Percentiles rank a stretch among this genome's conserved stretches.
These are phyloP conservation scores for Acleris holmiana DNA, from an alignment of 2,888 invertebrate genomes.

Conservation along the genomic window DNA sequence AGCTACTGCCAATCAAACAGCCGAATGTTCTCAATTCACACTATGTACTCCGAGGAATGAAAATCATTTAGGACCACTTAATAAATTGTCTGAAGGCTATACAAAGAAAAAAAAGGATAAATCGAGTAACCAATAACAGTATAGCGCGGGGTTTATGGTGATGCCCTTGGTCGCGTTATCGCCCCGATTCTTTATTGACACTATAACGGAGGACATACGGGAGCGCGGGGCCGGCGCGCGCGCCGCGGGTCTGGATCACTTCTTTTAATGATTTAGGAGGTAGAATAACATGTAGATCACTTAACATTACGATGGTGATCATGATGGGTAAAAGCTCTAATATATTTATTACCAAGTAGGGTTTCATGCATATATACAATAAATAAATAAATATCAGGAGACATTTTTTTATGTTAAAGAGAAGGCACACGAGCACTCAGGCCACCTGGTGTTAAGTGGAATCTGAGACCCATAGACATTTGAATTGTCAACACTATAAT, in stretches of 20 bases:
- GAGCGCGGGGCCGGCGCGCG: constrained; percentile 31
- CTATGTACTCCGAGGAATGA: constrained; percentile 7
- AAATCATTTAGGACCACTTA: constrained; percentile 63
- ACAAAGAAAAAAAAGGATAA: constrained; percentile 64
- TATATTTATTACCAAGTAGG: too few species aligned
- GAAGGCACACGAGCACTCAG: too few species aligned
- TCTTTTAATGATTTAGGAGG: too few species aligned
- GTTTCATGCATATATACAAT: too few species aligned
- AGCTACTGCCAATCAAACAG: not conserved
- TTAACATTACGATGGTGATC: too few species aligned
- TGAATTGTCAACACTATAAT: too few species aligned
- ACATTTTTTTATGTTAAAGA: too few species aligned
- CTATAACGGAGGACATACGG: constrained; percentile 69
- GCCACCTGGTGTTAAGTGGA: too few species aligned
- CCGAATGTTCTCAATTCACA: not conserved
- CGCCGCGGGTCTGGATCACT: not conserved
- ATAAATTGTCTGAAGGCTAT: constrained; percentile 70
- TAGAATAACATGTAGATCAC: too few species aligned
- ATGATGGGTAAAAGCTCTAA: too few species aligned
- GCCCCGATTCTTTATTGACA: constrained; percentile 75
- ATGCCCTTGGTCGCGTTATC: constrained; percentile 74
- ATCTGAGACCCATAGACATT: too few species aligned
- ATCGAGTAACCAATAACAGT: constrained; percentile 78
- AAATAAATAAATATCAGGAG: too few species aligned
- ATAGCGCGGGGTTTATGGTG: constrained; percentile 77